Base-by-base conservation (phyloP, 2,113 vertebrate species). In the Hydrochoerus hydrochaeris region DNA sequence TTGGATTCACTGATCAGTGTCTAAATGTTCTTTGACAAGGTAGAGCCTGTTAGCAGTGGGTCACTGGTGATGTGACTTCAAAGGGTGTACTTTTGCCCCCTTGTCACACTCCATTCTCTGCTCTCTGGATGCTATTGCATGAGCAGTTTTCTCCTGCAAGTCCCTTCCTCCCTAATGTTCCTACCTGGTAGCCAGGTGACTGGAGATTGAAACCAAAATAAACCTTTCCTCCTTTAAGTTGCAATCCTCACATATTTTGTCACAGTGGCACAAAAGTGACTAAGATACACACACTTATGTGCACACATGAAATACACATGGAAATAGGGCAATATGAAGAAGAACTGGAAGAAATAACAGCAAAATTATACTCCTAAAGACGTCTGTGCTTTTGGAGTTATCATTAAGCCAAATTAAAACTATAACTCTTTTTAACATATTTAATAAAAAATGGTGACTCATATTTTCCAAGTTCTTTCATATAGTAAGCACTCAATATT, bases 361-460 rank as follows among this genome's bases (percentile, higher is more conserved):
- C 22, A 78, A 77, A 58, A 81, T 46, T 38, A 82, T 52, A 30
- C 11, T 75, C 41, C 44, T 20, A 91, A 90, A 88, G 44, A 57
- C 26, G 30, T 97, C 10, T 58, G 41, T 88, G 62, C 80, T 85
- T 88, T 94, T 63, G 57, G 88, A 77, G 62, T 95, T 77, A n/a
- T 63, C 14, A 44, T 2, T 84, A 63, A 90, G 20, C 5, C 8
- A 92, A 90, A 65, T 80, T 58, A 91, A 71, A 91, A 75, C 84
- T 60, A 60, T 9, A 73, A 65, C 46, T 96, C 41, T 49, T 73
- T 92, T n/a, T 67, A 54, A 38, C 75, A 85, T 41, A 60, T 82
- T 81, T 92, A 88, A 90, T 57, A 38, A 75, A 95, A 95, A 88
- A 28, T 32, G 16, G 10, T 44, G 28, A 91, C 71, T 94, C 41